Conservation (phyloP, 2,113 vertebrate genomes). For the Gnathonemus echidnorhynchus region DNA sequence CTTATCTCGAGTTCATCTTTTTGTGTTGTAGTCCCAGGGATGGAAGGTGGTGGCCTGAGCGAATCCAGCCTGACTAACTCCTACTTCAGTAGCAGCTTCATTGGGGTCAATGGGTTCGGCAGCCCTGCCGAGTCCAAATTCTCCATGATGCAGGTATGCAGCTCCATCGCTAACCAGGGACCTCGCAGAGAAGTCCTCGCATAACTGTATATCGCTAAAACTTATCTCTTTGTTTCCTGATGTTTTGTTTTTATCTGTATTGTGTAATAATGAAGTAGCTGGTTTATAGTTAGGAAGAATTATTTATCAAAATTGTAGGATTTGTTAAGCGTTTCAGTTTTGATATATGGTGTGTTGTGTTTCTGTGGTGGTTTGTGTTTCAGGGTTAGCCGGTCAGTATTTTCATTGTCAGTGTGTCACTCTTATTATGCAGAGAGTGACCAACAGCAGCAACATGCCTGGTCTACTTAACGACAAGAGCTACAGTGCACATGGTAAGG, state of each 20-base stretch:
- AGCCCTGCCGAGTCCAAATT: constrained; percentile 91
- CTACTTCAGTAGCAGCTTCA: constrained; percentile 98
- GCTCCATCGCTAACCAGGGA: not conserved
- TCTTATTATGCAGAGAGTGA: constrained; percentile 77
- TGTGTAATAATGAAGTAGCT: not conserved
- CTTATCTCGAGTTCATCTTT: not conserved
- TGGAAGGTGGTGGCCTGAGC: constrained; percentile 79
- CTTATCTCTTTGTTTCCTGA: not conserved
- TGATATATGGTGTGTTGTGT: not conserved
- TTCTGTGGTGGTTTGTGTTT: not conserved
- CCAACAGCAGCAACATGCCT: constrained; percentile 95
- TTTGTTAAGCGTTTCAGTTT: not conserved
- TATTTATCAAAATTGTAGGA: not conserved
- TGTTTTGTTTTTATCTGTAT: not conserved
- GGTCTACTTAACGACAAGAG: constrained; percentile 97
- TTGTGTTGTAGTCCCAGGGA: constrained; percentile 75
- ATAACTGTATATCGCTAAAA: not conserved
- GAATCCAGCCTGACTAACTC: constrained; percentile 94
- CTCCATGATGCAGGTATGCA: constrained; percentile 92
- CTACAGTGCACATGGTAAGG: constrained; percentile 85
- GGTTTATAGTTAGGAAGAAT: not conserved
- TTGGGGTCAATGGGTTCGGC: constrained; percentile 98
- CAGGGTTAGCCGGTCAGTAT: not conserved
- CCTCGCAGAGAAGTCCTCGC: not conserved
- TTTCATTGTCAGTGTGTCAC: not conserved